Conservation (phyloP, 92 coral and sea anemone species). For the Porites evermanni region DNA sequence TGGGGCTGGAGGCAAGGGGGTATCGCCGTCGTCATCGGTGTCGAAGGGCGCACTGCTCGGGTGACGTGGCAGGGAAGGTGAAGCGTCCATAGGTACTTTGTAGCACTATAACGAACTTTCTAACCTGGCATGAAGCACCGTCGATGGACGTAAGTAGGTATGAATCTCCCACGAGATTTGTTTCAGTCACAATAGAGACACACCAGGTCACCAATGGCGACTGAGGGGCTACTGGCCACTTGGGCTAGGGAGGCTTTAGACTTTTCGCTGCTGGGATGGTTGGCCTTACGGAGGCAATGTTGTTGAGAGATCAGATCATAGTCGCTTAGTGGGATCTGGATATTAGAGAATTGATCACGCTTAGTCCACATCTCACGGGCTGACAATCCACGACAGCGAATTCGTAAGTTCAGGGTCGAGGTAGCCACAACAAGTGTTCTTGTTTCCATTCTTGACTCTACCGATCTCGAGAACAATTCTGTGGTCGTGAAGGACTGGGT, state of each 20-base stretch:
- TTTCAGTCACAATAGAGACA: not conserved
- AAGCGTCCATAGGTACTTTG: not conserved
- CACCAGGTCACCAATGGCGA: not conserved
- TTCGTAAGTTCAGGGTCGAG: not conserved
- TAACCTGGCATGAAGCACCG: not conserved
- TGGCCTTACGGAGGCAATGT: too few relatives aligned
- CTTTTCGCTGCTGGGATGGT: too few relatives aligned
- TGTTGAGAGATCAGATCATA: too few relatives aligned
- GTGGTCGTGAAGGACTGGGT: not conserved
- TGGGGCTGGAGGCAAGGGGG: not conserved
- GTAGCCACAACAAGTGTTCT: not conserved
- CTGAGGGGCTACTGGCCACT: conserved; percentile 4
- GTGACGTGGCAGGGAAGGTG: not conserved
- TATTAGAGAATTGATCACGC: too few relatives aligned
- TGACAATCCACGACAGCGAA: not conserved
- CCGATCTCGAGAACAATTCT: too few relatives aligned
- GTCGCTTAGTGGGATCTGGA: too few relatives aligned
- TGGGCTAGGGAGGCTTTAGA: not conserved
- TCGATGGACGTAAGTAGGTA: not conserved
- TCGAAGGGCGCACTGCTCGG: not conserved
- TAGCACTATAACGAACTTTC: too few relatives aligned
- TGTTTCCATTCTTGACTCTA: too few relatives aligned
- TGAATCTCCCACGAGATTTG: not conserved
- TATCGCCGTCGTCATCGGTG: not conserved
- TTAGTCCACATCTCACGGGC: too few relatives aligned